Conservation (phyloP, 2,797 vertebrate genomes). For the Emydoidea blandingii region DNA sequence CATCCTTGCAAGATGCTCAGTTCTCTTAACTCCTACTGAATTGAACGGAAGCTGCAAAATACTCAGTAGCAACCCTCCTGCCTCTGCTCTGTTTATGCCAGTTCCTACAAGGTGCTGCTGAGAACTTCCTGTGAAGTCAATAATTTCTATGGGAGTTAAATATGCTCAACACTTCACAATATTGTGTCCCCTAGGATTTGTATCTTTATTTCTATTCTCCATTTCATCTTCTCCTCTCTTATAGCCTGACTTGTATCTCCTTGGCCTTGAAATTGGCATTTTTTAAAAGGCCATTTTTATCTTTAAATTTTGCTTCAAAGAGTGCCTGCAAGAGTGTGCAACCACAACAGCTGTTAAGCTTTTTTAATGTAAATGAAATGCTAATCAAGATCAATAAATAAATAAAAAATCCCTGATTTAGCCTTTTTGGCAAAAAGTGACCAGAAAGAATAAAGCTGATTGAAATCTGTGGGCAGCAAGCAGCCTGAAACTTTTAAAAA, state of each 20-base stretch:
- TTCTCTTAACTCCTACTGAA: not conserved
- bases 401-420: not conserved
- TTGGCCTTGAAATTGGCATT: rapidly evolving
- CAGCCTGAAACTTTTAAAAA: not conserved
- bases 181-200: not conserved
- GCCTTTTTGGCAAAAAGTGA: not conserved
- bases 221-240: not conserved
- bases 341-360: not conserved
- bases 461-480: not conserved
- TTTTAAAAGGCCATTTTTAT: not conserved
- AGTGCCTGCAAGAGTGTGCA: not conserved
- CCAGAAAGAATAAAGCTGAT: not conserved
- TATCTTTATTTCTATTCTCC: not conserved
- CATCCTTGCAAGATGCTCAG: not conserved
- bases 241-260: not conserved
- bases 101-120: not conserved
- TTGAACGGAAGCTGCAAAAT: not conserved
- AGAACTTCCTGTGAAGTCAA: not conserved
- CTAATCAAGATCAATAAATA: not conserved
- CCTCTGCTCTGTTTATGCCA: not conserved
- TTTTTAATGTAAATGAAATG: not conserved
- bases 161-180: not conserved
- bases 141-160: not conserved
- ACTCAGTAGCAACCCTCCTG: not conserved
- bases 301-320: not conserved